Evolutionary conservation across 2,113 vertebrate species (phyloP), one percentile per base, ranked within the genome.

Genomic region (Tetrao urogallus): DNA sequence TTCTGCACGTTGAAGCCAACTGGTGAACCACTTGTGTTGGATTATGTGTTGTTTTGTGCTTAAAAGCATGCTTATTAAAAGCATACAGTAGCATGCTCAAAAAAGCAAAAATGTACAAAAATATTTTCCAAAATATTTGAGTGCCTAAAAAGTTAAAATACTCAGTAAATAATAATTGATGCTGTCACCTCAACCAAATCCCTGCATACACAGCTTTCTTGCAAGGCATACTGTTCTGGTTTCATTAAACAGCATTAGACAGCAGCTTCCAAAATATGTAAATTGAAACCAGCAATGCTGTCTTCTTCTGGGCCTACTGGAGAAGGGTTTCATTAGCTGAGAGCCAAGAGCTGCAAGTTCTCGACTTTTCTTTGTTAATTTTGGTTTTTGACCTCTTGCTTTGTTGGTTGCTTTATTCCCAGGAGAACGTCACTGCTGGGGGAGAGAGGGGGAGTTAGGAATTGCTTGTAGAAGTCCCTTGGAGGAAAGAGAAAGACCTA

Each of bases 151-250:
- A 76, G 21, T 64, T 81, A 40, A 83, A 89, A 12, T 43, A n/a
- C 3, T 34, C 43, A 3, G 5, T 78, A 70, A 43, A 24, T 57
- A 63, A 42, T 16, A 38, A 77, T 2, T 57, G 43, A 13, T 21
- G 47, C 42, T 58, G 82, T 66, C 7, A 73, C 13, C 3, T 21
- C 34, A 22, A 63, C 25, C 11, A 50, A 18, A 67, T 6, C 6
- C 2, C n/a, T 7, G 7, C 47, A 32, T 75, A 15, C 6, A 4
- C 8, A 48, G 16, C 36, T 75, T 34, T 28, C 40, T 87, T 66
- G 20, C n/a, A 73, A 12, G 2, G 13, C 36, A 20, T 1, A 2
- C 0, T 3, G 13, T 78, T 56, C 74, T 22, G 4, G 8, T 64
- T 89, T 12, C 47, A 4, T 65, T 88, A 25, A 15, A 42, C 3